Conservation (phyloP, 2,888 invertebrate species). For the Tipula helvola region DNA sequence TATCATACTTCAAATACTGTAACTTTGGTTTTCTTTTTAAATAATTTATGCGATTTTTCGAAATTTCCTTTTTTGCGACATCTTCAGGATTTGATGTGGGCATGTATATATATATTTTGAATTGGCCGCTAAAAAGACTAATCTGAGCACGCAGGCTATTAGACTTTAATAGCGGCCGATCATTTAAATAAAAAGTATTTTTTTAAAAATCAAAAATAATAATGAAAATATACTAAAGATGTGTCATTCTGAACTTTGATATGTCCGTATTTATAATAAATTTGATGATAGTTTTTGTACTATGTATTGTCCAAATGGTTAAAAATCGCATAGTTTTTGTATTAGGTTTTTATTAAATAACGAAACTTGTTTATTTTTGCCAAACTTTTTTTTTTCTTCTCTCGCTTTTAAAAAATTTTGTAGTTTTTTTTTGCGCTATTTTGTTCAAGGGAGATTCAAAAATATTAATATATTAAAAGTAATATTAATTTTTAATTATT, state of each 20-base stretch:
- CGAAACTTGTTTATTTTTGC: not conserved
- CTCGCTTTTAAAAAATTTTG: not conserved
- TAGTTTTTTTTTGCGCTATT: not conserved
- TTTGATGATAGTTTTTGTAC: conserved; percentile 4
- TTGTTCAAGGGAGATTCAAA: not conserved
- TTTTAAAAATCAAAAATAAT: not conserved
- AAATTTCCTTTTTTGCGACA: not conserved
- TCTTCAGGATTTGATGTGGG: not conserved
- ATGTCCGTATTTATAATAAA: not conserved
- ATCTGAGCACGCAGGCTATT: not conserved
- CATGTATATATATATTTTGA: not conserved
- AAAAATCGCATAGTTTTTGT: not conserved
- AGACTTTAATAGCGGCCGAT: not conserved
- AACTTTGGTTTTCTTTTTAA: not conserved
- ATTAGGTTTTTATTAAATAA: not conserved
- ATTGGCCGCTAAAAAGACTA: not conserved
- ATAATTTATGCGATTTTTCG: not conserved
- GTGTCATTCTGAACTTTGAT: not conserved
- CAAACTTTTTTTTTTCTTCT: not conserved
- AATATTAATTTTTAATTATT: not conserved
- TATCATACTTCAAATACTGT: not conserved
- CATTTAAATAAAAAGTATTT: not conserved
- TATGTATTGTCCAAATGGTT: not conserved
- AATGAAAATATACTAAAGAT: not conserved
- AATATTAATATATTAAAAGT: not conserved